Base-by-base conservation (phyloP, 2,797 vertebrate genomes). In the Cichlasoma orientale region DNA sequence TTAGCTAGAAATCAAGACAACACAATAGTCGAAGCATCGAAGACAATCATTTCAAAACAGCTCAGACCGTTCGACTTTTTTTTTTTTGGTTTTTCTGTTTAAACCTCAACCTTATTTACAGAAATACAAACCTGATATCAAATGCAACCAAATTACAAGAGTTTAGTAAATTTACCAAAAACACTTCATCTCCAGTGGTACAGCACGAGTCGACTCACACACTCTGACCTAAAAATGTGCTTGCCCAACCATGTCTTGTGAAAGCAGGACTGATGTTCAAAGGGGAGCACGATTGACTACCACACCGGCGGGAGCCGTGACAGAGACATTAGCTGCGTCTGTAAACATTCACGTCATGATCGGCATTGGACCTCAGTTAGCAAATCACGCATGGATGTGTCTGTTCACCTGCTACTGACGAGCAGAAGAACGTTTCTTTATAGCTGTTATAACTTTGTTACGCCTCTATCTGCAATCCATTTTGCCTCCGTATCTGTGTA, bases 41-140 rank as follows among this genome's bases (percentile, higher is more conserved):
- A 87, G 85, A 87, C 90, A 88, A 89, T 92, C 80, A 78, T 90
- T 83, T 91, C 33, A 85, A 93, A 92, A 92, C 86, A 89, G 83
- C 72, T 88, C 82, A 79, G 72, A 88, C 82, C 75, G n/a, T 78
- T 86, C 38, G 0, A 1, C 74, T 61, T 14, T 50, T 73, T 77
- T 14, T 44, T 59, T 38, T 47, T 13, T 16, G 10, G 70, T 53
- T 21, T 73, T 31, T 21, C 2, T 47, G 9, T 74, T 74, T 77
- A 36, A 77, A 87, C 86, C 80, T 84, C 84, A 63, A 79, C 76
- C 78, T 41, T 90, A 92, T 91, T 83, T 92, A 94, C 92, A 94
- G 89, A 90, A 90, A 92, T 93, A 94, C 90, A 94, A 95, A 95
- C 92, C 88, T 79, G 79, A 92, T 94, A 93, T 92, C 89, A 92